These are phyloP conservation scores for Galago senegalensis DNA, from an alignment of 2,797 vertebrate genomes.

Conservation along the genomic window DNA sequence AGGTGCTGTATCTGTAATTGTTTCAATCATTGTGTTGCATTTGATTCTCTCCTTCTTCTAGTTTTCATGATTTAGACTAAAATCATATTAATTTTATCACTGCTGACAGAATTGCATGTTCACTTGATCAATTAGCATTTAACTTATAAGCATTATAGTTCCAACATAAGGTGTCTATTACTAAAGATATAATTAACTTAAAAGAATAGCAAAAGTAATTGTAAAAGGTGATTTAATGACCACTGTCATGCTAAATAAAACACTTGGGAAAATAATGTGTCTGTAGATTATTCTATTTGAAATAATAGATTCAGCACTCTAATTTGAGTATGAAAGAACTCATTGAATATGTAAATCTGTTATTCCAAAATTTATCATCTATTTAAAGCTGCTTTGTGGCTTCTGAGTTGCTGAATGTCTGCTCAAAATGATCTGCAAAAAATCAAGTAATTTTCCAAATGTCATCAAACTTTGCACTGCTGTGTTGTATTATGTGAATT, in stretches of 20 bases:
- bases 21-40: not conserved
- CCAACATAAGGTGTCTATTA: not conserved
- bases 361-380: not conserved
- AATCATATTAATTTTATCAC: not conserved
- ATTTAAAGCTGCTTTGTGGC: not conserved
- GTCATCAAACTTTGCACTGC: not conserved
- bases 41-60: not conserved
- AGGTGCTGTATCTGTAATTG: not conserved
- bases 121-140: not conserved
- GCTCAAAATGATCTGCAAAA: not conserved
- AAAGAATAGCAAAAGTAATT: not conserved
- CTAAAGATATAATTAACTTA: not conserved
- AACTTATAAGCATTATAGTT: not conserved
- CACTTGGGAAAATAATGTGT: not conserved
- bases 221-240: not conserved
- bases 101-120: not conserved
- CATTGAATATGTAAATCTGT: not conserved
- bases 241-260: not conserved
- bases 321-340: not conserved
- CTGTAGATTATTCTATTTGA: not conserved
- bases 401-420: not conserved
- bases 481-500: not conserved
- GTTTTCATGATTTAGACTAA: not conserved
- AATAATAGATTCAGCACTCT: not conserved
- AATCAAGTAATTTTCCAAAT: not conserved